Conservation (phyloP, 2,113 vertebrate genomes). For the Muntiacus muntjak region DNA sequence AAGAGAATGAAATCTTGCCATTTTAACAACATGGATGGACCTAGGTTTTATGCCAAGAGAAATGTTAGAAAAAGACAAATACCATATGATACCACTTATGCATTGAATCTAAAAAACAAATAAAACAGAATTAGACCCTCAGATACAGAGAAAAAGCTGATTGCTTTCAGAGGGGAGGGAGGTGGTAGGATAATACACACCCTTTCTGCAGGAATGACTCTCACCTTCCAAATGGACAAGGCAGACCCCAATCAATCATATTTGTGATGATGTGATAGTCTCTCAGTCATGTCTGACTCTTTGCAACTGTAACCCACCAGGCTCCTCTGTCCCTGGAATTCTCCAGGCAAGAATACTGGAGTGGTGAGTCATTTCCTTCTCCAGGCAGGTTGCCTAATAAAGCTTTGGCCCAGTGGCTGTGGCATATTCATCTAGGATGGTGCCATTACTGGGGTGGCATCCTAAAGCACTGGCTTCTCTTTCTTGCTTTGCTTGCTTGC, state of each 20-base stretch:
- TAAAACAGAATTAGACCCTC: not conserved
- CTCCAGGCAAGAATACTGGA: not conserved
- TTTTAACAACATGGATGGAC: not conserved
- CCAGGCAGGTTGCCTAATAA: not conserved
- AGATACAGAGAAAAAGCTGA: not conserved
- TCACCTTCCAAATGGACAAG: not conserved
- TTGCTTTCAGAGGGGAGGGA: not conserved
- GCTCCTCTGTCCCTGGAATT: not conserved
- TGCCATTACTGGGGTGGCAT: not conserved
- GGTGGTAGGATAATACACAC: not conserved
- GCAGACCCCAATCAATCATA: not conserved
- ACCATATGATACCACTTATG: not conserved
- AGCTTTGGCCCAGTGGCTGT: not conserved
- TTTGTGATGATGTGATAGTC: not conserved
- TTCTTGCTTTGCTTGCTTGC: not conserved
- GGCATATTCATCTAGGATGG: not conserved
- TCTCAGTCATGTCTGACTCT: not conserved
- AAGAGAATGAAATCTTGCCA: not conserved
- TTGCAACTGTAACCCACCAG: not conserved
- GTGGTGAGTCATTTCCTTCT: not conserved
- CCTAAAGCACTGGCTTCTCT: not conserved
- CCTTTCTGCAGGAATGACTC: not conserved
- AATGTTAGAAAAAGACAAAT: not conserved
- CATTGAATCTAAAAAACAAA: not conserved
- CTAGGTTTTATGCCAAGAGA: not conserved